These are phyloP conservation scores for Drosophila kepulauana DNA, from an alignment of 1,140 invertebrate species.

Conservation along the genomic window DNA sequence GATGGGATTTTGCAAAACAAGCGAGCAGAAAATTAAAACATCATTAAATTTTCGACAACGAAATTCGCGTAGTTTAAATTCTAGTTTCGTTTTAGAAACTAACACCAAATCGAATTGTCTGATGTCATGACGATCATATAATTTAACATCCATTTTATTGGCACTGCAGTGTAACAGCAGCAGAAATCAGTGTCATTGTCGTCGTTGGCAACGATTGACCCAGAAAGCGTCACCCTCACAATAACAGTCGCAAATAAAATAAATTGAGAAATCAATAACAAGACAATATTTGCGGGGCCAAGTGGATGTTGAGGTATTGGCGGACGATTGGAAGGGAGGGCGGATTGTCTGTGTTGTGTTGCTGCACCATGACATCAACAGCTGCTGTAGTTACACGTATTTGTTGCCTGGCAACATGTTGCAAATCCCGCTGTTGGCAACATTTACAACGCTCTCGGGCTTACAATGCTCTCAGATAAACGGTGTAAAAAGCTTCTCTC, in stretches of 20 bases:
- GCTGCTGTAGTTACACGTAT: neutral
- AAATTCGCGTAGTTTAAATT: neutral
- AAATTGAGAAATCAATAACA: constrained; percentile 22
- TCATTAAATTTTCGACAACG: neutral
- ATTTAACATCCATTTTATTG: no score
- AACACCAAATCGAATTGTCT: no score
- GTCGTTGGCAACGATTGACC: constrained; percentile 9
- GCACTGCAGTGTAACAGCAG: no score
- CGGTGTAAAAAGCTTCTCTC: constrained; percentile 1
- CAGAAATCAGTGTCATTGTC: constrained; percentile 6
- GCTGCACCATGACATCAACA: constrained; percentile 13
- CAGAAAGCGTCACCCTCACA: neutral
- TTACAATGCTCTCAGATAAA: neutral
- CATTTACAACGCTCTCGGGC: neutral
- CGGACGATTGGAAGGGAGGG: neutral
- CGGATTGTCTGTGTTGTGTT: neutral
- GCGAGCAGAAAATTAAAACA: neutral
- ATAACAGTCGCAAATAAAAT: neutral
- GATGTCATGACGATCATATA: no score
- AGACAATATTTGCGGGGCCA: constrained; percentile 1
- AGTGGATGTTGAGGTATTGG: no score
- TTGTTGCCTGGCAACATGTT: constrained; percentile 2
- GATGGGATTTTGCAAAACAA: neutral
- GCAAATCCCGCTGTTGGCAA: neutral
- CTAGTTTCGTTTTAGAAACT: neutral